Percentiles rank a stretch among this genome's conserved stretches.
phyloP scores from a whole-genome alignment of 1,140 invertebrate genomes.

The Trinorchestia longiramus region DNA sequence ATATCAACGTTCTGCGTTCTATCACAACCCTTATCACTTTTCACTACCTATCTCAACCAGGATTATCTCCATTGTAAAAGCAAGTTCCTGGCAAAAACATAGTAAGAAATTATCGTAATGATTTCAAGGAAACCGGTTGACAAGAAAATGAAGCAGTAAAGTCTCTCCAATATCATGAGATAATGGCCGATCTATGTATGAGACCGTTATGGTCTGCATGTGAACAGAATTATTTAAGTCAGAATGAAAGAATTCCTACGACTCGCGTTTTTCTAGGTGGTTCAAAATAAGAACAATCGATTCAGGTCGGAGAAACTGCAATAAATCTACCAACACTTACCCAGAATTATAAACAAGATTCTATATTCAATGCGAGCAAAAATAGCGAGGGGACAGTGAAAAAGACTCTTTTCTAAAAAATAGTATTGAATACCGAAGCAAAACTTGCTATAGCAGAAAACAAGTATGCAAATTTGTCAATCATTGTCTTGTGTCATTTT shows the following conservation, averaged over 20 bases:
- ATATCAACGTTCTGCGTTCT: background rate
- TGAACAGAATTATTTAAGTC: background rate
- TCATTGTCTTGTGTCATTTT: background rate
- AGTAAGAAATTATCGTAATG: background rate
- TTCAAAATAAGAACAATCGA: background rate
- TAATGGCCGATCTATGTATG: background rate
- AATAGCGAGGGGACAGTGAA: background rate
- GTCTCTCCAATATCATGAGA: background rate
- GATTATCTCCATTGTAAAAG: background rate
- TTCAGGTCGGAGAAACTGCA: background rate
- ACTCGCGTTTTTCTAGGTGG: background rate
- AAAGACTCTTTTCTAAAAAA: background rate
- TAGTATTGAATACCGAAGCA: background rate
- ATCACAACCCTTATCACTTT: background rate
- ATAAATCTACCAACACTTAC: background rate
- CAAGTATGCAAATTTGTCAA: background rate
- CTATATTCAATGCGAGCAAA: background rate
- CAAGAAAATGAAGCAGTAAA: background rate
- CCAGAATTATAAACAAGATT: background rate
- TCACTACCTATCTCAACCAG: background rate
- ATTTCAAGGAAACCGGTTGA: background rate
- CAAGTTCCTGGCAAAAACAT: background rate
- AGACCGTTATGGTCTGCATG: background rate
- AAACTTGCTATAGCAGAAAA: background rate
- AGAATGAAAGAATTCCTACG: background rate